phyloP scores from a whole-genome alignment of 2,888 invertebrate species.

The Tenthredo livida region DNA sequence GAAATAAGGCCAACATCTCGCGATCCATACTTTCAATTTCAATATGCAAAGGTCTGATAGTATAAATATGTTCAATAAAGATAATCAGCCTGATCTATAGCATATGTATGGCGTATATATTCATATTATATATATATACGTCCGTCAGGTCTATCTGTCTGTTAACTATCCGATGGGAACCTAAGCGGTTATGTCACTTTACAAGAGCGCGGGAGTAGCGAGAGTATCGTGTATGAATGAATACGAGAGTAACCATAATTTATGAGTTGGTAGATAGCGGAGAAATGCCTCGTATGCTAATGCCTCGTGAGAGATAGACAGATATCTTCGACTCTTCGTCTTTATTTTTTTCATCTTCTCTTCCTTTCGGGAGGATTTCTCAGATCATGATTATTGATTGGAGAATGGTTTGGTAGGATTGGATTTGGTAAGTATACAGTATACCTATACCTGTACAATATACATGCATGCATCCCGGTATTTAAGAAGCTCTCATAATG shows the following conservation, averaged over 20 bases:
- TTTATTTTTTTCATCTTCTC: not conserved
- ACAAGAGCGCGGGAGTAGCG: conserved; percentile 40
- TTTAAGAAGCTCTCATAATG: not conserved
- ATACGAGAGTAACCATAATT: conserved; percentile 61
- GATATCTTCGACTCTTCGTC: conserved; percentile 27
- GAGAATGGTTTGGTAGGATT: not conserved
- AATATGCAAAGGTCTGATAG: not conserved
- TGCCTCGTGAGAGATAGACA: conserved; percentile 50
- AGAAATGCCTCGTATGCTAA: conserved; percentile 61
- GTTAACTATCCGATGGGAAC: conserved; percentile 59
- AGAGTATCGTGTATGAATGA: conserved; percentile 61
- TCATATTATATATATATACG: not conserved
- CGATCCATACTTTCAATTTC: not conserved
- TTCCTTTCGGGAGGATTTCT: conserved; percentile 4
- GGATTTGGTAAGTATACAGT: too few species aligned
- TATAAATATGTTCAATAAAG: not conserved
- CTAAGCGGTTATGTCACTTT: conserved; percentile 65
- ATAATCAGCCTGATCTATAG: not conserved
- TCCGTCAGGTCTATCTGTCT: not conserved
- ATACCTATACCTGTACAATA: not conserved
- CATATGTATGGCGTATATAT: not conserved
- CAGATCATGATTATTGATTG: not conserved
- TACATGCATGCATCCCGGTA: not conserved
- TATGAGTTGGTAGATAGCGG: conserved; percentile 64
- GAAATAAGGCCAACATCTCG: too few species aligned